These are phyloP conservation scores for Heliornis fulica DNA, from an alignment of 2,113 vertebrate species.

Conservation along the genomic window DNA sequence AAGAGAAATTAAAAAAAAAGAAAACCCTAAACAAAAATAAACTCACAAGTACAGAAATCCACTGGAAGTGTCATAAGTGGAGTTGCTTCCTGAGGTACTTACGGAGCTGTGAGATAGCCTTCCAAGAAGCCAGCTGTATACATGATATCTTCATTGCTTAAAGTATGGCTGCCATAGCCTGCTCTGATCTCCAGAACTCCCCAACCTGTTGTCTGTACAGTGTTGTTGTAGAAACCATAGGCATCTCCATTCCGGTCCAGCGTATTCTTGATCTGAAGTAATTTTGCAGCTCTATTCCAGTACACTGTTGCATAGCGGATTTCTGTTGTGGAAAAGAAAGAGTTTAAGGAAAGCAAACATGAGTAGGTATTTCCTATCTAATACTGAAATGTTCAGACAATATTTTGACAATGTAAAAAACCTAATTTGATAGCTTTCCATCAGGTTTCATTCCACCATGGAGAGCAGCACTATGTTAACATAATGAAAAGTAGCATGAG, in stretches of 20 bases:
- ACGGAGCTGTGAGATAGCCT: conserved; percentile 89
- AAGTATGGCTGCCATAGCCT: conserved; percentile 78
- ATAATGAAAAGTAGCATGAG: background rate
- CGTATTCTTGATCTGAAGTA: conserved; percentile 71
- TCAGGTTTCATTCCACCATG: background rate
- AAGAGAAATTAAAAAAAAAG: background rate
- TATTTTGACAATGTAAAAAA: background rate
- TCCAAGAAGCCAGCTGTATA: conserved; percentile 88
- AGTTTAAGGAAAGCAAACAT: background rate
- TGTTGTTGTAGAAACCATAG: conserved; percentile 87
- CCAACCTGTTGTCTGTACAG: conserved; percentile 82
- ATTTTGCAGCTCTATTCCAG: conserved; percentile 78
- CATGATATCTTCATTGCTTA: conserved; percentile 81
- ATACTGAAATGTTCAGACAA: background rate
- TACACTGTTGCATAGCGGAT: conserved; percentile 79
- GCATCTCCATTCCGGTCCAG: conserved; percentile 82
- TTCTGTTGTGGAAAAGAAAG: conserved; percentile 39
- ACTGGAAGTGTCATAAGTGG: background rate
- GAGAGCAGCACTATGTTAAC: background rate
- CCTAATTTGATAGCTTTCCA: background rate
- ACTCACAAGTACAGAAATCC: background rate
- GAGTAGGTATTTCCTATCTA: background rate
- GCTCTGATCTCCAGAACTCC: conserved; percentile 86
- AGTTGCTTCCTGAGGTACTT: conserved; percentile 65
- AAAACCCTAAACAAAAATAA: background rate